phyloP scores from a whole-genome alignment of 2,113 vertebrate genomes.

The Trinectes maculatus region DNA sequence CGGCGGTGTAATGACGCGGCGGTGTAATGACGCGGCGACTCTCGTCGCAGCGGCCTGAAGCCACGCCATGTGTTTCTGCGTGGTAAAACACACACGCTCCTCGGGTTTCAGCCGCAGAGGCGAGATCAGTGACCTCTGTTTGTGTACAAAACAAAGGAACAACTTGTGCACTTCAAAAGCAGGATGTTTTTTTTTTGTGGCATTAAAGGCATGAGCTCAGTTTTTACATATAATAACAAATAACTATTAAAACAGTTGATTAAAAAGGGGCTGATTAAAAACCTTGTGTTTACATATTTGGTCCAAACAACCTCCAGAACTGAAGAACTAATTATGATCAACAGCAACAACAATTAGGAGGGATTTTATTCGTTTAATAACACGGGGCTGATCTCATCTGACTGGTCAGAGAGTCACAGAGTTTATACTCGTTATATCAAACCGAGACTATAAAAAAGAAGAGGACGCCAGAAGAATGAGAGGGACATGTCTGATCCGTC shows the following conservation, averaged over 20 bases:
- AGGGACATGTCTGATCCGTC: neutral
- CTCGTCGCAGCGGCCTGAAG: slow-evolving; percentile 11
- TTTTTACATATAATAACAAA: too few species aligned
- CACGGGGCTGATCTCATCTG: neutral
- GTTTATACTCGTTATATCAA: neutral
- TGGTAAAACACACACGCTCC: slow-evolving; percentile 22
- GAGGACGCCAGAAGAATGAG: neutral
- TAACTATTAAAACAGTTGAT: too few species aligned
- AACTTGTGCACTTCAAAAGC: neutral
- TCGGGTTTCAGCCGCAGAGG: slow-evolving; percentile 3
- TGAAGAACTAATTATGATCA: too few species aligned
- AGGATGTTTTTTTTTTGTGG: neutral
- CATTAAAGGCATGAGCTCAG: too few species aligned
- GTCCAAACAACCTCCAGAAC: too few species aligned
- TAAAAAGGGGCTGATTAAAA: too few species aligned
- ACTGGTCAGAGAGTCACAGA: neutral
- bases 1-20: slow-evolving; percentile 50
- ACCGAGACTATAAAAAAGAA: neutral
- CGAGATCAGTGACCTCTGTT: neutral
- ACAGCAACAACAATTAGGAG: too few species aligned
- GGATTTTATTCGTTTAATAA: too few species aligned
- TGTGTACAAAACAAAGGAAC: neutral
- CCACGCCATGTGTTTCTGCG: neutral
- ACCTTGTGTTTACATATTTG: too few species aligned
- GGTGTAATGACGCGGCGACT: slow-evolving; percentile 39